These are phyloP conservation scores for Archocentrus centrarchus DNA, from an alignment of 2,113 vertebrate species.

Conservation along the genomic window DNA sequence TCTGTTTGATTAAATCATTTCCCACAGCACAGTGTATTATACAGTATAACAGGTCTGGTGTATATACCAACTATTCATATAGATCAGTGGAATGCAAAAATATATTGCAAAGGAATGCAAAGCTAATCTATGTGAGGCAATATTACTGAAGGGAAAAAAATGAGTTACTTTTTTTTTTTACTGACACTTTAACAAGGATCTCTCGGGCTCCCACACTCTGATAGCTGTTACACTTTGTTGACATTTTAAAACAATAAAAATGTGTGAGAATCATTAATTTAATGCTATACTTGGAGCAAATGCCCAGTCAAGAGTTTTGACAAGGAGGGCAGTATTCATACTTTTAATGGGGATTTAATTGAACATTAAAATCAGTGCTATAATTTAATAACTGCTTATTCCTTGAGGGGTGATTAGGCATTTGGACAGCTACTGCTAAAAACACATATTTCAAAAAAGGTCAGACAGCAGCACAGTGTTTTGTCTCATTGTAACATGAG, in stretches of 20 bases:
- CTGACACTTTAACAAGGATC: background rate
- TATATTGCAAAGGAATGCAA: background rate
- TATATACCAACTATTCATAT: background rate
- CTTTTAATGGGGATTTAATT: constrained; percentile 12
- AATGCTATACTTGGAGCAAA: background rate
- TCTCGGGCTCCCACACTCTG: background rate
- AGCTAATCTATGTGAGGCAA: background rate
- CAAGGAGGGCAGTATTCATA: background rate
- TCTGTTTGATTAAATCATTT: background rate
- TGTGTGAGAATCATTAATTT: background rate
- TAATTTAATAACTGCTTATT: constrained; percentile 25
- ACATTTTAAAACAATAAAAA: background rate
- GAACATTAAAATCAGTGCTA: constrained; percentile 10
- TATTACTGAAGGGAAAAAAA: background rate
- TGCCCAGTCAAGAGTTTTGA: background rate
- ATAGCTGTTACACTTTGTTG: background rate
- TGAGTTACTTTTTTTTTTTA: constrained; percentile 1
- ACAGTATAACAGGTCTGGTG: background rate
- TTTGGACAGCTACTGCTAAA: background rate
- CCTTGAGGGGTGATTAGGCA: constrained; percentile 7
- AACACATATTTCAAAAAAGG: constrained; percentile 25
- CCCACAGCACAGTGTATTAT: background rate
- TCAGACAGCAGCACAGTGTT: constrained; percentile 22
- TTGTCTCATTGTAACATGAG: constrained; percentile 7
- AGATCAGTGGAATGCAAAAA: background rate